Evolutionary conservation across 2,797 vertebrate genomes (phyloP).

Genomic region (Lutjanus argentimaculatus): DNA sequence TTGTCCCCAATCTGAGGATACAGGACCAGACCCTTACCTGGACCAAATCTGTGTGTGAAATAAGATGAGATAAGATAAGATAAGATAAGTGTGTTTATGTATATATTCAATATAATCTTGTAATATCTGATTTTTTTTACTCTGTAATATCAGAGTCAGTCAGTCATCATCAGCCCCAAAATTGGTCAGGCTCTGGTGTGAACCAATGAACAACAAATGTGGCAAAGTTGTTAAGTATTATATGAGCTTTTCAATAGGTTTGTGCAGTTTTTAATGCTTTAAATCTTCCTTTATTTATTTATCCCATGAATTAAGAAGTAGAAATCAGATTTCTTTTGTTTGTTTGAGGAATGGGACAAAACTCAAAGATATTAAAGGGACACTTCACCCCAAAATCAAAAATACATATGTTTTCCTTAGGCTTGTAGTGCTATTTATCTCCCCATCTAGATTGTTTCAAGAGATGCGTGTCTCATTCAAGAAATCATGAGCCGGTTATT

Average conservation of each 20-base stretch:
- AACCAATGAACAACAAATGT: background rate
- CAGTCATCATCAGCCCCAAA: too few relatives aligned
- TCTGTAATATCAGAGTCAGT: too few relatives aligned
- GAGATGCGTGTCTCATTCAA: too few relatives aligned
- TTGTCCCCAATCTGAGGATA: slow-evolving; percentile 99
- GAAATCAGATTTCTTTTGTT: background rate
- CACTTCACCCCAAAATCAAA: too few relatives aligned
- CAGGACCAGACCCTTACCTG: slow-evolving; percentile 94
- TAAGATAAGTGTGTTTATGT: too few relatives aligned
- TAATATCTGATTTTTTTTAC: too few relatives aligned
- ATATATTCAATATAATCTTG: too few relatives aligned
- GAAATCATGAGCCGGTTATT: too few relatives aligned
- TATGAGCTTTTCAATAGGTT: background rate
- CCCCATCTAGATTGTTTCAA: too few relatives aligned
- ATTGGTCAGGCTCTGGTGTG: background rate
- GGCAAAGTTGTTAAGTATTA: too few relatives aligned
- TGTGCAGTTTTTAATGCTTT: background rate
- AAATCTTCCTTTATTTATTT: background rate
- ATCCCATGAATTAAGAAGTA: background rate
- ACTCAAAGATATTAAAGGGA: background rate
- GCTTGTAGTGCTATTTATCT: too few relatives aligned
- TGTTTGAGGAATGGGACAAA: background rate
- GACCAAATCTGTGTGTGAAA: slow-evolving; percentile 86
- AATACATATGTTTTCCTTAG: too few relatives aligned
- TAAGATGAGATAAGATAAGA: background rate